Evolutionary conservation across 2,797 vertebrate genomes (phyloP), one percentile per base, ranked within the genome.

Genomic region (Galago senegalensis): DNA sequence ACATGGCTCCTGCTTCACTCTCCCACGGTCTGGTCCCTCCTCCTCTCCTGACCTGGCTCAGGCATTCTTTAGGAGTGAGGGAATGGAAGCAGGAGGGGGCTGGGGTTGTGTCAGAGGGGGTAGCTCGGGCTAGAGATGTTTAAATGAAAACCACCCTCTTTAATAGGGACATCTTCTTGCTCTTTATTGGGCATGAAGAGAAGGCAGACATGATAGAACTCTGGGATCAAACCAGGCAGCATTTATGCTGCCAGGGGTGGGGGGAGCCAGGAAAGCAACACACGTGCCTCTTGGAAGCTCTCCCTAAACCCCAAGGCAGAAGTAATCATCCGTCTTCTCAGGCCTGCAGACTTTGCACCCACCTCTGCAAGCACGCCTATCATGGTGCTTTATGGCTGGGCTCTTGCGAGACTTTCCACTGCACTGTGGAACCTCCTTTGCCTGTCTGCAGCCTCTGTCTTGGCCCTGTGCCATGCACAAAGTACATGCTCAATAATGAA

Each of bases 401-500:
- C 2, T 0, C 46, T 29, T 23, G 37, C 0, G 2, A 56, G 9
- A 60, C 85, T 37, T 7, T 3, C n/a, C 27, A 0, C 34, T 31
- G 10, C 17, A 1, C 81, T 1, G 5, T 17, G 53, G 72, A 53
- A 29, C 82, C 58, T 60, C 60, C 60, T 53, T 29, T 8, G 3
- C 25, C 75, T 29, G 1, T 46, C 65, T 27, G 7, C 8, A 75
- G 79, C 83, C 77, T 89, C 18, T 0, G 10, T 23, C 60, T 67
- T 85, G 93, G 88, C 79, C 40, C n/a, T 0, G 0, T 0, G 70
- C 94, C 91, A 31, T 0, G 43, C 40, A 53, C 91, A 89, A 76
- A 96, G 70, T 91, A 89, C 72, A 11, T 92, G 53, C 61, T 97
- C 83, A 96, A 67, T 96, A 95, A 95, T 93, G 95, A 93, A 96